These are phyloP conservation scores for Oryctes rhinoceros DNA, from an alignment of 1,140 invertebrate species.

Conservation along the genomic window DNA sequence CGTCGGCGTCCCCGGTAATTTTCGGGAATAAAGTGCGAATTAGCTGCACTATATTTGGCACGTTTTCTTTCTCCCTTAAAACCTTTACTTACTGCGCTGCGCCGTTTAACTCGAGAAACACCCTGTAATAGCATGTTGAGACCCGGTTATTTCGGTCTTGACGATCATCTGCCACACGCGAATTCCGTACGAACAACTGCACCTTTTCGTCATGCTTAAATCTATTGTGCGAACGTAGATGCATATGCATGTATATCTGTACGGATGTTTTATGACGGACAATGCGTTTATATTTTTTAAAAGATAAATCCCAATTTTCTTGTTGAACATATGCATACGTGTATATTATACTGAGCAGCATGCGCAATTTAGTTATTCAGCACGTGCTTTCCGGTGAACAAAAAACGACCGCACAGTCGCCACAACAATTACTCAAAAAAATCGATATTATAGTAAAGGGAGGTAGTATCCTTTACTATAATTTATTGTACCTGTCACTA, in stretches of 20 bases:
- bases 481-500: too few relatives aligned
- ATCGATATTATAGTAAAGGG: too few relatives aligned
- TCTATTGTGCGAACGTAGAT: slow-evolving; percentile 9
- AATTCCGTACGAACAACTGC: slow-evolving; percentile 33
- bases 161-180: slow-evolving; percentile 39
- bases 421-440: background rate
- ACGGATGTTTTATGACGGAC: background rate
- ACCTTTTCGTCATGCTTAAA: slow-evolving; percentile 26
- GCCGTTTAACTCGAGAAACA: slow-evolving; percentile 39
- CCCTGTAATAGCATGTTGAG: slow-evolving; percentile 38
- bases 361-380: slow-evolving; percentile 1
- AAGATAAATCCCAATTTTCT: slow-evolving; percentile 29
- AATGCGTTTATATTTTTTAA: slow-evolving; percentile 12
- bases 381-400: background rate
- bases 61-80: slow-evolving; percentile 35
- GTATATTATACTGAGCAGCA: background rate
- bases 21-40: slow-evolving; percentile 40
- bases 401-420: background rate
- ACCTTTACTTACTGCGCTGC: slow-evolving; percentile 16
- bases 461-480: too few relatives aligned
- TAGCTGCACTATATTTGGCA: slow-evolving; percentile 39
- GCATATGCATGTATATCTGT: background rate
- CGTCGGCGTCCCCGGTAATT: slow-evolving; percentile 37
- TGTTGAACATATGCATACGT: background rate
- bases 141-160: slow-evolving; percentile 34